Evolutionary conservation across 2,888 invertebrate genomes (phyloP).

Genomic region (Azorinus chamasolen): DNA sequence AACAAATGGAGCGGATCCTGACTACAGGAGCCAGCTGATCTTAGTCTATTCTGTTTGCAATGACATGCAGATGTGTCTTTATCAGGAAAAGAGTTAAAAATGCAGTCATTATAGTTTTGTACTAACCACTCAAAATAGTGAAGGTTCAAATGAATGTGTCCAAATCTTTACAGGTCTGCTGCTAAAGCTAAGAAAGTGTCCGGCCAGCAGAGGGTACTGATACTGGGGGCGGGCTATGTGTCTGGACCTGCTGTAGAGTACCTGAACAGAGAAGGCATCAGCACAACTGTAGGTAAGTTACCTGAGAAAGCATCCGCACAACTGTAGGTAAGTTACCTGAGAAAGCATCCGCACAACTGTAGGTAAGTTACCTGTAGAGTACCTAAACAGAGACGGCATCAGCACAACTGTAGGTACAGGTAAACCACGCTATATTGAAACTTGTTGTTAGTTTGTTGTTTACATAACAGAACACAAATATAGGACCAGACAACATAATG

Average conservation of each 20-base stretch:
- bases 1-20: too few species aligned
- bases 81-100: too few species aligned
- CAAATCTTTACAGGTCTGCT: slow-evolving; percentile 79
- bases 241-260: slow-evolving; percentile 98
- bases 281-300: slow-evolving; percentile 92
- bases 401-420: slow-evolving; percentile 93
- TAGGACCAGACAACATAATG: too few species aligned
- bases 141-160: background rate
- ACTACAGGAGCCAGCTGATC: too few species aligned
- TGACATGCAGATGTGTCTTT: too few species aligned
- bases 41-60: too few species aligned
- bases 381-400: slow-evolving; percentile 93
- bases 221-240: slow-evolving; percentile 98
- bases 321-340: slow-evolving; percentile 91
- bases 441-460: too few species aligned
- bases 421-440: too few species aligned
- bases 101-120: too few species aligned
- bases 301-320: slow-evolving; percentile 93
- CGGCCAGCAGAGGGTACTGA: slow-evolving; percentile 90
- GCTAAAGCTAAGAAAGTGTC: slow-evolving; percentile 88
- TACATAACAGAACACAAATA: too few species aligned
- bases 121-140: too few species aligned
- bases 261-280: slow-evolving; percentile 93
- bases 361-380: slow-evolving; percentile 90
- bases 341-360: slow-evolving; percentile 94